Evolutionary conservation across 2,113 vertebrate species (phyloP).

Genomic region (Gymnarchus niloticus): DNA sequence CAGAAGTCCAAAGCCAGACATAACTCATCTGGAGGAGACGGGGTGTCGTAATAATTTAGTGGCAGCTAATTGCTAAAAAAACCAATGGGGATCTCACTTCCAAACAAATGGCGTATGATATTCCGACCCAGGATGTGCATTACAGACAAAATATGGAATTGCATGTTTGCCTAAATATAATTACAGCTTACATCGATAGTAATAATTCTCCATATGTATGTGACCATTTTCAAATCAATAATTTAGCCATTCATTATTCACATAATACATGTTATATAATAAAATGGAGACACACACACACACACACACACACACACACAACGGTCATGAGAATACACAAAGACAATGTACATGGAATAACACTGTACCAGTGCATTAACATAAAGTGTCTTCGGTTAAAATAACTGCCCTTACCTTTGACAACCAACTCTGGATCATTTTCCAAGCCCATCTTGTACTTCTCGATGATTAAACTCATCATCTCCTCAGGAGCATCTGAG

Average conservation of each 20-base stretch:
- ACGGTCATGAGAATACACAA: not conserved
- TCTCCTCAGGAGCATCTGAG: slow-evolving; percentile 76
- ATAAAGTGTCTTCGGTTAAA: not conserved
- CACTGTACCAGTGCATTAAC: not conserved
- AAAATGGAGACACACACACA: not conserved
- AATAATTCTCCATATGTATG: not conserved
- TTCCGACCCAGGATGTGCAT: not conserved
- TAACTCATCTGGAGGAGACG: not conserved
- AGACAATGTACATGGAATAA: not conserved
- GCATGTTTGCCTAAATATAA: not conserved
- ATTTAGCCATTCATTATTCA: not conserved
- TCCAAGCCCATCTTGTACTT: slow-evolving; percentile 69
- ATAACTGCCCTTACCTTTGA: slow-evolving; percentile 73
- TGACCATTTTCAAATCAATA: not conserved
- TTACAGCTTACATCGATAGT: not conserved
- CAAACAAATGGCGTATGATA: not conserved
- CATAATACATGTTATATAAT: not conserved
- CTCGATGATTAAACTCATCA: slow-evolving; percentile 79
- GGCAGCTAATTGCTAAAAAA: not conserved
- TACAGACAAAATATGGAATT: not conserved
- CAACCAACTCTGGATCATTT: slow-evolving; percentile 73
- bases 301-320: not conserved
- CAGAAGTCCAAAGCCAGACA: not conserved
- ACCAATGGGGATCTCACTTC: not conserved
- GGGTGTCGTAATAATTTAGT: not conserved